A percentile compares a stretch with the other conserved stretches of the same genome.
phyloP scores from a whole-genome alignment of 2,888 invertebrate species.

The Bruchidius siliquastri region DNA sequence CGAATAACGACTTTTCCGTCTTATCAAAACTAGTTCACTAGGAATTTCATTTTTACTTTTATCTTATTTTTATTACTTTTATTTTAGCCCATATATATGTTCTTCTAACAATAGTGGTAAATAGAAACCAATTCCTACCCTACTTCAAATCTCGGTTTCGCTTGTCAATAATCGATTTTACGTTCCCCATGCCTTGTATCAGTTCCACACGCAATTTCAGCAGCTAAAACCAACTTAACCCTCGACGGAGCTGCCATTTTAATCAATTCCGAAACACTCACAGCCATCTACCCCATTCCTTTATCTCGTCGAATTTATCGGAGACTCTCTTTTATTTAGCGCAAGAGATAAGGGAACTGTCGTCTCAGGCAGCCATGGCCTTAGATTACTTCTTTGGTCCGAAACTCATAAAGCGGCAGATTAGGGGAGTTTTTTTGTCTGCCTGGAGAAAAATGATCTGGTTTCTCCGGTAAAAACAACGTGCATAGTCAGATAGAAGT shows the following conservation, averaged over 20 bases:
- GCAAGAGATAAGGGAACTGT: slow-evolving; percentile 38
- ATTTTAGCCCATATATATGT: no score
- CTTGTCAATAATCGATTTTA: not conserved
- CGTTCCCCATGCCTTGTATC: not conserved
- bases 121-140: no score
- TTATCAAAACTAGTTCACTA: no score
- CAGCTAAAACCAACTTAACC: slow-evolving; percentile 36
- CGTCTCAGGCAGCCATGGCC: slow-evolving; percentile 16
- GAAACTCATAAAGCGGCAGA: not conserved
- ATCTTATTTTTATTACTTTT: no score
- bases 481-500: no score
- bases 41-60: no score
- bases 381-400: not conserved
- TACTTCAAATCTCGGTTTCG: no score
- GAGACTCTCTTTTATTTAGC: slow-evolving; percentile 45
- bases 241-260: slow-evolving; percentile 41
- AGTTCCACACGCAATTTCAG: not conserved
- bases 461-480: no score
- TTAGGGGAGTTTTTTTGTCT: not conserved
- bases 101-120: no score
- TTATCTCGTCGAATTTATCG: slow-evolving; percentile 45
- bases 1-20: no score
- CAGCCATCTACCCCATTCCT: slow-evolving; percentile 41
- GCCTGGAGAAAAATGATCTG: not conserved
- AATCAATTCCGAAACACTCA: slow-evolving; percentile 47